phyloP scores from a whole-genome alignment of 2,797 vertebrate genomes.

The Coreius guichenoti region DNA sequence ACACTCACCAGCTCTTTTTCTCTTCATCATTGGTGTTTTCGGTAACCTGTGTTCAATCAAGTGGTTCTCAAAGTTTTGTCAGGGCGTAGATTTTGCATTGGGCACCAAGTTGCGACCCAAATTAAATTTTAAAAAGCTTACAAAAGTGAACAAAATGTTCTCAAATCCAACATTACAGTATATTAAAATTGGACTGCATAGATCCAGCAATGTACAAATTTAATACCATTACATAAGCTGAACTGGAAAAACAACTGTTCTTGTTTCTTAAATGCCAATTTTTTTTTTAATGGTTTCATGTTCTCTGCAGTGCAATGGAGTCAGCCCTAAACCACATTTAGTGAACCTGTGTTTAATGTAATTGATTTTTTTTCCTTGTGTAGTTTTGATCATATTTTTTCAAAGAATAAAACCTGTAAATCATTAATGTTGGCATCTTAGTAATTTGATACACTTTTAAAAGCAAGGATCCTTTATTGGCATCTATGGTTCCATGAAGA shows the following conservation, averaged over 20 bases:
- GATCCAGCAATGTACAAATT: neutral
- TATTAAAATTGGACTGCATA: neutral
- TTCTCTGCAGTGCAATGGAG: neutral
- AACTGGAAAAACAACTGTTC: neutral
- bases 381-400: neutral
- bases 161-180: neutral
- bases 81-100: neutral
- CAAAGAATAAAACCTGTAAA: neutral
- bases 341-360: neutral
- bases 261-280: neutral
- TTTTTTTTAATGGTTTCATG: neutral
- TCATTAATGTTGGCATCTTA: neutral
- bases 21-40: slow-evolving; percentile 2
- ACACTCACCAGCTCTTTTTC: slow-evolving; percentile 20
- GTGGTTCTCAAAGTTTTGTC: neutral
- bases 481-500: neutral
- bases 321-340: neutral
- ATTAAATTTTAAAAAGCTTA: neutral
- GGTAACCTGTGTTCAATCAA: neutral
- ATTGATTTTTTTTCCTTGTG: neutral
- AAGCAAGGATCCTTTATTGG: neutral
- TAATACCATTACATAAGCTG: neutral
- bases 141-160: neutral
- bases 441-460: neutral
- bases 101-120: neutral